Base-by-base conservation (phyloP, 2,888 invertebrate genomes). In the Teleiodes luculella region DNA sequence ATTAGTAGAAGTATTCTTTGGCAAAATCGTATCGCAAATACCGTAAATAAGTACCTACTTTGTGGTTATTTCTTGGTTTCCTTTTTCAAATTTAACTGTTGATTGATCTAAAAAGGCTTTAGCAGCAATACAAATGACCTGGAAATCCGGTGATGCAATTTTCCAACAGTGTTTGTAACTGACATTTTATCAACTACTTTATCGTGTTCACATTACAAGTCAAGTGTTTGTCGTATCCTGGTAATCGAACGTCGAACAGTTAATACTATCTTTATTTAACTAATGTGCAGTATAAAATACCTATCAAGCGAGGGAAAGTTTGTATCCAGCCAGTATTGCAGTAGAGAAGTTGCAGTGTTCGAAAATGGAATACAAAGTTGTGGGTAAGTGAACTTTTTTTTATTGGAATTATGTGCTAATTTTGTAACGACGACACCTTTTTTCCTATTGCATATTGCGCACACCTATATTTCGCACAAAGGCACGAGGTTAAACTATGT, bases 291-390 rank as follows among this genome's bases (percentile, higher is more conserved):
- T 55, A 55, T 55, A 55, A 46, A 55, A 51, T 28, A 46, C 51
- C 54, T 10, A 45, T 24, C 31, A 14, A 18, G 6, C 6, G n/a
- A 37, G 55, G 35, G 51, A 55, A 57, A 56, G 52, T 54, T 51
- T 11, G 33, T 47, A 46, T 48, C 31, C 13, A 37, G 33, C 45
- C 24, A 14, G 45, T 54, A 57, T 31, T 45, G 52, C 52, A 53
- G 51, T 58, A 33, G 10, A 37, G 30, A 8, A 18, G 28, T 52
- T 52, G 33, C 51, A 39, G 14, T 28, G 39, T 52, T 52, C 49
- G 16, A 52, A 16, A 56, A 76, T 72, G 74, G 67, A 71, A 66
- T 64, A 53, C 53, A 78, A 67, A 76, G 36, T 79, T 55, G 24
- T 43, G 11, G 76, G 81, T 80, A 64, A 76, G 78, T 58, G 14